Conservation (phyloP, 2,888 invertebrate species). For the Parelbella ahira region DNA sequence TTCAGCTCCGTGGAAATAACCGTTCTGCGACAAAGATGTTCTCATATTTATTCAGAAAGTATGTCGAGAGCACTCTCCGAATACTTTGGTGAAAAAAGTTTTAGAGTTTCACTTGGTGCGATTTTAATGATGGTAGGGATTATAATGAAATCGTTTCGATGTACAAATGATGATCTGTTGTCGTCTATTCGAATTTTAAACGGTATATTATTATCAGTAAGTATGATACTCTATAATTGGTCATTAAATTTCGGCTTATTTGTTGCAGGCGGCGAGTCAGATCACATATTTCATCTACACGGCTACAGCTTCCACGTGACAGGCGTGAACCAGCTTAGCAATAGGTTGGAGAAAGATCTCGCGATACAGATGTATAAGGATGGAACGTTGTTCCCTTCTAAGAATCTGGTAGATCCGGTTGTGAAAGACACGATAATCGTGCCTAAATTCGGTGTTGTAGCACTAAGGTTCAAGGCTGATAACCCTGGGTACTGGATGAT, state of each 20-base stretch:
- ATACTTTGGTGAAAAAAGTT: constrained; percentile 20
- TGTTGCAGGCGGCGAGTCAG: constrained; percentile 80
- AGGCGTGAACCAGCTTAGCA: constrained; percentile 78
- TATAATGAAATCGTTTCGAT: too few species aligned
- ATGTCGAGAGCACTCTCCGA: constrained; percentile 3
- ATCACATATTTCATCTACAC: constrained; percentile 87
- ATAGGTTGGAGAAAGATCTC: constrained; percentile 69
- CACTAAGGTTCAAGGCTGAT: constrained; percentile 86
- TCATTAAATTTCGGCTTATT: constrained; percentile 19
- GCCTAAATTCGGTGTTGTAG: constrained; percentile 85
- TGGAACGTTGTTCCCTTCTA: constrained; percentile 72
- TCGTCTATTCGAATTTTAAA: constrained; percentile 7
- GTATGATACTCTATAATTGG: too few species aligned
- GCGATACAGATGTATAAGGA: constrained; percentile 80
- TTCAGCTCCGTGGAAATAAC: not conserved
- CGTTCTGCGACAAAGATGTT: not conserved
- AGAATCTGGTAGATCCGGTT: constrained; percentile 82
- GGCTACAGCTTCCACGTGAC: constrained; percentile 87
- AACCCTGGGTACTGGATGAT: constrained; percentile 92
- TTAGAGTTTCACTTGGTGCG: constrained; percentile 27
- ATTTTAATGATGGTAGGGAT: constrained; percentile 25
- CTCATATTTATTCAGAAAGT: constrained; percentile 8
- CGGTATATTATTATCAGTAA: too few species aligned
- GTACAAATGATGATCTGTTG: too few species aligned
- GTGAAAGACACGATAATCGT: constrained; percentile 87